These are phyloP conservation scores for Bombus fervidus DNA, from an alignment of 1,140 invertebrate genomes.

Conservation along the genomic window DNA sequence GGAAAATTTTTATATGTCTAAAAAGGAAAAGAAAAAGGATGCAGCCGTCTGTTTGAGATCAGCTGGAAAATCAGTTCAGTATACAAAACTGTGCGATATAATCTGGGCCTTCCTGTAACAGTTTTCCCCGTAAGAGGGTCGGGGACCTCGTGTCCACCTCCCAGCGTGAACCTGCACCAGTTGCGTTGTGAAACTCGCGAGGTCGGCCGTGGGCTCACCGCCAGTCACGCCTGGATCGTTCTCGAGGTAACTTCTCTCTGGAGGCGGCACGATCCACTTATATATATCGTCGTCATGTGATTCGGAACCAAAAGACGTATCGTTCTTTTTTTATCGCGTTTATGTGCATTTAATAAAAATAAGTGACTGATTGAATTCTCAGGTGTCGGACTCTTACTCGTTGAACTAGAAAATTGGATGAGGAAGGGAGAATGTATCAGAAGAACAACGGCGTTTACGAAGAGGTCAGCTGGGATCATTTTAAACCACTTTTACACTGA, in stretches of 20 bases:
- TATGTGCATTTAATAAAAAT: background rate
- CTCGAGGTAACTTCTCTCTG: constrained; percentile 29
- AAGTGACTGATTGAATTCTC: background rate
- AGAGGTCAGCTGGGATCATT: constrained; percentile 42
- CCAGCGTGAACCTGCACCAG: constrained; percentile 51
- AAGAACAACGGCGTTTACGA: constrained; percentile 31
- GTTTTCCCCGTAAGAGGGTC: constrained; percentile 45
- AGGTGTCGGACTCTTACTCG: background rate
- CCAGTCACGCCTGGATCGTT: constrained; percentile 51
- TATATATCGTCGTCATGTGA: background rate
- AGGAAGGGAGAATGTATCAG: constrained; percentile 35
- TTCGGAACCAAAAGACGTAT: background rate
- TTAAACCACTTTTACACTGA: background rate
- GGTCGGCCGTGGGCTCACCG: background rate
- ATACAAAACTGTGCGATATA: background rate
- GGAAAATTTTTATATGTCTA: too few relatives aligned
- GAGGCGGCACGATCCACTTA: background rate
- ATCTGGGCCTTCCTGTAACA: constrained; percentile 46
- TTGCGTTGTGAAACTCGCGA: constrained; percentile 47
- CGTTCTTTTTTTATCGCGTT: background rate
- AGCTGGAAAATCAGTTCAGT: background rate
- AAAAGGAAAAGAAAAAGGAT: background rate
- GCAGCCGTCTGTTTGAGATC: background rate
- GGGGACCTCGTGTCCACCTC: constrained; percentile 46
- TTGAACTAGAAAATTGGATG: background rate